These are phyloP conservation scores for Trogon melanurus DNA, from an alignment of 2,113 vertebrate species.

Conservation along the genomic window DNA sequence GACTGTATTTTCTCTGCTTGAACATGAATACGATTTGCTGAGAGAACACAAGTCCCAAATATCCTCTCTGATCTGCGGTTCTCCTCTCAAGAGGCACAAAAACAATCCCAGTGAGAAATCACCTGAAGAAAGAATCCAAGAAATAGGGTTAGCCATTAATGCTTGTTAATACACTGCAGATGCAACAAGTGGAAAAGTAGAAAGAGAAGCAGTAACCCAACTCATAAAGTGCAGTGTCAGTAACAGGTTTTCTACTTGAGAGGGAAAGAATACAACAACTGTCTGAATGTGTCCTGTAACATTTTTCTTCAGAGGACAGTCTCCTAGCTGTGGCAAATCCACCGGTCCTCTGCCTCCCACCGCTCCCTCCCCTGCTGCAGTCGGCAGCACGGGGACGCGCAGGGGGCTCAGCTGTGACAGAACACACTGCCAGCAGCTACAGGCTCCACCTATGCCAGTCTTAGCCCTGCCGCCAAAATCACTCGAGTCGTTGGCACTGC, in stretches of 20 bases:
- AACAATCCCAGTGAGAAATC: not conserved
- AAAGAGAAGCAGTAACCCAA: not conserved
- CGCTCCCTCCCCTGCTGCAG: not conserved
- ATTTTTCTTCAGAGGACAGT: not conserved
- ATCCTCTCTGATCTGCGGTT: not conserved
- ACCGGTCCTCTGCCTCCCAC: not conserved
- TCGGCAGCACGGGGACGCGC: accelerated
- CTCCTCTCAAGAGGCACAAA: not conserved
- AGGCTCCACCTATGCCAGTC: not conserved
- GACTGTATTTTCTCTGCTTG: not conserved
- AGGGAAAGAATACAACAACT: not conserved
- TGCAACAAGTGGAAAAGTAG: not conserved
- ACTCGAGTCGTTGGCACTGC: not conserved
- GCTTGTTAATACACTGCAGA: not conserved
- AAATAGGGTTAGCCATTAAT: not conserved
- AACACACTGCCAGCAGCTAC: not conserved
- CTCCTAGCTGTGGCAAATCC: not conserved
- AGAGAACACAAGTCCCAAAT: not conserved
- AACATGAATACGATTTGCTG: not conserved
- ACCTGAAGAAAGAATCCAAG: not conserved
- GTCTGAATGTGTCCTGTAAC: not conserved
- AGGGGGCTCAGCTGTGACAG: not conserved
- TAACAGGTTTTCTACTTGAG: not conserved
- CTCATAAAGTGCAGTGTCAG: not conserved
- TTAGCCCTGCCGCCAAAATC: not conserved